Base-by-base conservation (phyloP, 2,888 invertebrate species). In the Ichneumon xanthorius region DNA sequence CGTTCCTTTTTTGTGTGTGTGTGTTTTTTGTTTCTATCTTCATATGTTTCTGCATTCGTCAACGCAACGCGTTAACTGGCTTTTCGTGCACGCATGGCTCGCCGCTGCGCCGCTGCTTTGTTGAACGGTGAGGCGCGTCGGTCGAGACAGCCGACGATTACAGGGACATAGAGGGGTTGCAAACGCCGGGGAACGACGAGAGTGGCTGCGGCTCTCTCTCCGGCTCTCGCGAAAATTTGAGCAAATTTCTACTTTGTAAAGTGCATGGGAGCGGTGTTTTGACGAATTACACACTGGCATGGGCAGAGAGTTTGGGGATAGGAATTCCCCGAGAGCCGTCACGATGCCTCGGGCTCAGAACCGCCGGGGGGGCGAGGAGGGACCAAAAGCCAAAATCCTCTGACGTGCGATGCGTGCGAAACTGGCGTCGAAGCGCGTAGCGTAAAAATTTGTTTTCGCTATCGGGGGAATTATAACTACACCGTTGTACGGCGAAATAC, bases 191-290 rank as follows among this genome's bases (percentile, higher is more conserved):
- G 55, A 11, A 58, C 55, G 55, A 58, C 7, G 26, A 58, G 55
- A 58, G 55, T 11, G 37, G 7, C 7, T 37, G 37, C 7, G 37
- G 37, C 37, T 37, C 55, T 19, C 55, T 55, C 55, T 22, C 55
- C 22, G 9, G 1, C 55, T 19, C 55, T 30, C 16, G 11, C 55
- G 55, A 63, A 80, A 71, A 80, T 71, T 80, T 53, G 30, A 65
- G 71, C 22, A 71, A 65, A 65, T 80, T 80, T 80, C 22, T 71
- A 71, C 61, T 63, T 63, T 63, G 71, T 63, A 50, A 71, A 26
- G 55, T 22, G 55, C 55, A 58, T 22, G 55, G 22, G 14, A 67
- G 67, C 55, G 55, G 6, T 58, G 26, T 58, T 58, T 58, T 22
- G 22, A 58, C 22, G 55, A 19, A 22, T 58, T 58, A 58, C 55